Conservation (phyloP, 1,140 invertebrate genomes). For the Apis florea region DNA sequence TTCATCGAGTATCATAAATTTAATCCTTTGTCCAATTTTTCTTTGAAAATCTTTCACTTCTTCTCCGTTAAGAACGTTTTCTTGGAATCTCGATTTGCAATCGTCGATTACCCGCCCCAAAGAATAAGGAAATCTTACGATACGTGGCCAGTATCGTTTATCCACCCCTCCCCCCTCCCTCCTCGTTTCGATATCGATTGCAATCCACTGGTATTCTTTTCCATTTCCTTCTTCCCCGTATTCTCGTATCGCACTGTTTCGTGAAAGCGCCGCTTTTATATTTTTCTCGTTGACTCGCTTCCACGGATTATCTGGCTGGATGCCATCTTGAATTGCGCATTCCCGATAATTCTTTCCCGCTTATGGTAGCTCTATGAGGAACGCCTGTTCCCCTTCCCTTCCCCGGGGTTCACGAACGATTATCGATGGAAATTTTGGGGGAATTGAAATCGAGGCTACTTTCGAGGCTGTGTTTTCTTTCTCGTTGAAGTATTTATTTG, state of each 20-base stretch:
- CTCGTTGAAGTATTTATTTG: too few relatives aligned
- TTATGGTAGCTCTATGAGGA: conserved; percentile 24
- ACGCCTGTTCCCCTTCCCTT: neutral
- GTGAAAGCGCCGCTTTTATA: conserved; percentile 45
- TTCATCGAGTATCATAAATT: too few relatives aligned
- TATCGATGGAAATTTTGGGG: neutral
- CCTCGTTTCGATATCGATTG: conserved; percentile 61
- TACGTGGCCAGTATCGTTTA: conserved; percentile 31
- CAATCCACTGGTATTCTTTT: conserved; percentile 41
- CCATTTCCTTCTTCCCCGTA: neutral
- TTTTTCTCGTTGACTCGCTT: conserved; percentile 46
- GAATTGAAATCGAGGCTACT: too few relatives aligned
- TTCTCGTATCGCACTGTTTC: conserved; percentile 32
- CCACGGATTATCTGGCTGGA: conserved; percentile 49
- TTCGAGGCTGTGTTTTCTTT: too few relatives aligned
- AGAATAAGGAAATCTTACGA: conserved; percentile 48
- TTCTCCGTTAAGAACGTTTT: neutral
- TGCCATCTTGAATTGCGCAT: conserved; percentile 41
- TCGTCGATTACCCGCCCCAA: conserved; percentile 32
- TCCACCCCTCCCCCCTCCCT: neutral
- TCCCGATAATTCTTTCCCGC: conserved; percentile 6
- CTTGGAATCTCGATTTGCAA: neutral
- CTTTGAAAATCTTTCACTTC: neutral
- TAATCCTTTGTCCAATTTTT: too few relatives aligned
- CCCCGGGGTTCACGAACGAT: conserved; percentile 19